These are phyloP conservation scores for Pterocles orientalis DNA, from an alignment of 2,113 vertebrate genomes.

Conservation along the genomic window DNA sequence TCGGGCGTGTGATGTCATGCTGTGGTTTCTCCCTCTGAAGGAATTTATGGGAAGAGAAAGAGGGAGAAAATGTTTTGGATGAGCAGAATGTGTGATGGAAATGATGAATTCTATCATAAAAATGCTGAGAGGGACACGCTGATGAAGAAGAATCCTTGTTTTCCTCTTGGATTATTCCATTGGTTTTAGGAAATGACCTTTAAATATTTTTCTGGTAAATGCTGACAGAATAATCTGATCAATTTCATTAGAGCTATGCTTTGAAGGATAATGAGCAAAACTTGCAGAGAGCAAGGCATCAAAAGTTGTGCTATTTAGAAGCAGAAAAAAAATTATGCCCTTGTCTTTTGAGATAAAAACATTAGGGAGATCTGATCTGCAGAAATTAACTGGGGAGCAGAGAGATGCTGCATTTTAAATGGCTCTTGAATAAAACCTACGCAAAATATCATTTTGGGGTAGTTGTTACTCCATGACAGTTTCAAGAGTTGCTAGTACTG, in stretches of 20 bases:
- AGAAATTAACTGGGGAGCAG: neutral
- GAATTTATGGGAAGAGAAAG: neutral
- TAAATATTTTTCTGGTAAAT: neutral
- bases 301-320: neutral
- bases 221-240: neutral
- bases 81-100: neutral
- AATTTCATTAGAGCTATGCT: neutral
- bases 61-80: neutral
- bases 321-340: neutral
- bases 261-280: neutral
- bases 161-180: neutral
- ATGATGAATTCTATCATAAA: neutral
- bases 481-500: neutral
- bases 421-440: neutral
- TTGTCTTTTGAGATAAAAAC: neutral
- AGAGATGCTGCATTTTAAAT: neutral
- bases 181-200: neutral
- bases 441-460: neutral
- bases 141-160: neutral
- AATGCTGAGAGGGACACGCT: neutral
- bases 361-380: neutral
- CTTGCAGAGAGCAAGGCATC: neutral
- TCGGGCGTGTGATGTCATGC: neutral
- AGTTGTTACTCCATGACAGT: neutral
- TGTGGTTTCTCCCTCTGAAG: neutral